Evolutionary conservation across 1,140 invertebrate genomes (phyloP).

Genomic region (Hycleus cichorii): DNA sequence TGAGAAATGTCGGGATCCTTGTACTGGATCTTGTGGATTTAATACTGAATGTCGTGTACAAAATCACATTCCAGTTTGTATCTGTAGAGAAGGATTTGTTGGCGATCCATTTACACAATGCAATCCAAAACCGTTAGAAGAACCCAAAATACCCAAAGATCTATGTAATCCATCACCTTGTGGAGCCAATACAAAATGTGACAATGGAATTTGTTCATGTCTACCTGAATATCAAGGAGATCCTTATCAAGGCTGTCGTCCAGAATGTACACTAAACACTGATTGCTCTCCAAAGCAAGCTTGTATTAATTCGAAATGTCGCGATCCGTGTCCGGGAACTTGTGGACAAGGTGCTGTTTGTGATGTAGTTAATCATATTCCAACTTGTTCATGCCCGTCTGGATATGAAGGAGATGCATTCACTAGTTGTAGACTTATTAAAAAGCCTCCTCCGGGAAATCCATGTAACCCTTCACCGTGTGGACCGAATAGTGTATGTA

Average conservation of each 20-base stretch:
- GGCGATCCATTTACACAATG: constrained; percentile 67
- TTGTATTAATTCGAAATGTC: constrained; percentile 66
- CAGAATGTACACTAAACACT: constrained; percentile 76
- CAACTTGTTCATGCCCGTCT: constrained; percentile 58
- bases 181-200: constrained; percentile 57
- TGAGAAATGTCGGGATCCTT: constrained; percentile 63
- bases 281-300: constrained; percentile 69
- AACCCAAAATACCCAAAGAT: constrained; percentile 36
- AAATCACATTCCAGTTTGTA: constrained; percentile 66
- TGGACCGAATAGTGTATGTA: constrained; percentile 59
- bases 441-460: constrained; percentile 11
- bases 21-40: constrained; percentile 52
- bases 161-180: constrained; percentile 54
- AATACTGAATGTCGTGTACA: constrained; percentile 61
- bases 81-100: constrained; percentile 60
- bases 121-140: constrained; percentile 12
- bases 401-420: constrained; percentile 67
- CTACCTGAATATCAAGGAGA: constrained; percentile 56
- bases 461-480: constrained; percentile 52
- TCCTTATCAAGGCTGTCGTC: constrained; percentile 61
- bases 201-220: constrained; percentile 54
- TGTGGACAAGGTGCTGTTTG: constrained; percentile 68
- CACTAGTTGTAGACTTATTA: constrained; percentile 48
- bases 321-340: constrained; percentile 68
- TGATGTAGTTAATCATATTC: constrained; percentile 71